Evolutionary conservation across 2,797 vertebrate genomes (phyloP), one percentile per base, ranked within the genome.

Genomic region (Anisognathus igniventris): DNA sequence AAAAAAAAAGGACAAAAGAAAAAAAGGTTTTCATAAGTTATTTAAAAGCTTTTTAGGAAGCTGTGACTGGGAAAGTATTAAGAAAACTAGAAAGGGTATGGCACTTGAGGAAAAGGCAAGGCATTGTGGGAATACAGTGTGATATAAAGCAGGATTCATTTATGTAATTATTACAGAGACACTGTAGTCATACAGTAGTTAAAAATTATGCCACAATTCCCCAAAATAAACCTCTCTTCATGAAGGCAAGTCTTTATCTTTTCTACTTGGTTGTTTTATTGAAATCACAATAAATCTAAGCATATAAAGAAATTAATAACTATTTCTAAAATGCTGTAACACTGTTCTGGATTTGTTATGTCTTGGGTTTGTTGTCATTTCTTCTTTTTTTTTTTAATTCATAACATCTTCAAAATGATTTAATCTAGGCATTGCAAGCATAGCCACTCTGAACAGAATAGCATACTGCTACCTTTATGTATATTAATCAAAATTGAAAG

Each of bases 401-500:
- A 13, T 78, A 66, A 16, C 6, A 12, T 61, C 24, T 93, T 82
- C 77, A 89, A 51, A 91, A 45, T 76, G 0, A 68, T 74, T 93
- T 80, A 70, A 65, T 50, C 18, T 61, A 57, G 42, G 22, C 24
- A n/a, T 30, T 67, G n/a, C 7, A 53, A 61, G 12, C n/a, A 67
- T 50, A 68, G 10, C 20, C 35, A 37, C 23, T 81, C 37, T 51
- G 75, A 92, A 68, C 42, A 80, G 47, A 77, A 58, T 64, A 71
- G 57, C 1, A 0, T 44, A 14, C 31, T 79, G 21, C 14, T 68
- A 56, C 50, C 47, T 91, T 54, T 61, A 33, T 47, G 22, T 37
- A 8, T 67, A 40, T 92, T 90, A 94, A 93, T 91, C 77, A 80
- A 48, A 75, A 51, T 2, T 82, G 86, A 87, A 93, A 93, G 77